These are phyloP conservation scores for Okamejei kenojei DNA, from an alignment of 2,797 vertebrate genomes.

Conservation along the genomic window DNA sequence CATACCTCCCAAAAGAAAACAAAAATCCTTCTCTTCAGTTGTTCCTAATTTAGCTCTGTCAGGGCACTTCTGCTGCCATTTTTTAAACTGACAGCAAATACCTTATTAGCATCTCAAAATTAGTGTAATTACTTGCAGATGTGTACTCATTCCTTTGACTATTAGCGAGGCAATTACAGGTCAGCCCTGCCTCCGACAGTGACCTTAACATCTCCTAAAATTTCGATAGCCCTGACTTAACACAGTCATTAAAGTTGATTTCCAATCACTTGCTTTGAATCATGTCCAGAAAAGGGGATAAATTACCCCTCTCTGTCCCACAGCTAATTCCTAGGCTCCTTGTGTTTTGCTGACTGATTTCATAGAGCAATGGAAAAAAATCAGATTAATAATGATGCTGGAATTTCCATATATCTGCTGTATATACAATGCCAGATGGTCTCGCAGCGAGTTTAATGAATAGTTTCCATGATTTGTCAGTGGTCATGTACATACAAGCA, in stretches of 20 bases:
- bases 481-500: conserved; percentile 21
- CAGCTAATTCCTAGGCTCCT: not conserved
- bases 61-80: not conserved
- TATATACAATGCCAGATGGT: not conserved
- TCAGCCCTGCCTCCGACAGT: conserved; percentile 6
- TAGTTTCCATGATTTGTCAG: conserved; percentile 23
- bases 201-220: not conserved
- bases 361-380: not conserved
- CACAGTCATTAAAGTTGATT: not conserved
- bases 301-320: not conserved
- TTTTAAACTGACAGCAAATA: not conserved
- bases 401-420: conserved; percentile 25
- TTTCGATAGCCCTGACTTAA: not conserved
- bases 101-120: conserved; percentile 10
- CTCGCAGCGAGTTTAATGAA: conserved; percentile 8
- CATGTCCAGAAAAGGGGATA: not conserved
- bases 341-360: not conserved
- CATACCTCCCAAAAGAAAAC: not conserved
- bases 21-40: not conserved
- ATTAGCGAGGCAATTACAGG: conserved; percentile 1
- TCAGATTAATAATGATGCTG: conserved; percentile 24
- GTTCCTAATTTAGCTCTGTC: not conserved
- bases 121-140: conserved; percentile 30
- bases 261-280: not conserved
- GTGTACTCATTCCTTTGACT: not conserved